phyloP scores from a whole-genome alignment of 2,113 vertebrate species.

The Oplegnathus fasciatus region DNA sequence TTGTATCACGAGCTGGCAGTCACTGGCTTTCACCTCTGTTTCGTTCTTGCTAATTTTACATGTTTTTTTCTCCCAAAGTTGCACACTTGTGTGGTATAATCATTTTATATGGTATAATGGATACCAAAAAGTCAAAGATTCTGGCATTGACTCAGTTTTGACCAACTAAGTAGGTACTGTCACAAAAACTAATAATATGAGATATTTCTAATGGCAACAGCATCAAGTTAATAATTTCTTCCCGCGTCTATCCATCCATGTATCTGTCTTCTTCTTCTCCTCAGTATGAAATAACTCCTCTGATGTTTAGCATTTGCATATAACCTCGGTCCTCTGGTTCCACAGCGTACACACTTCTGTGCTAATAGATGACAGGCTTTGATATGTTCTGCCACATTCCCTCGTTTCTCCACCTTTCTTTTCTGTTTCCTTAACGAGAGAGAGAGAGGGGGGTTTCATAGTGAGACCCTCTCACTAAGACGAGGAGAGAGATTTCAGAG shows the following conservation, averaged over 20 bases:
- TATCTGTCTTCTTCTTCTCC: neutral
- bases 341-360: neutral
- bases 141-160: neutral
- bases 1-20: neutral
- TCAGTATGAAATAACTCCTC: constrained; percentile 25
- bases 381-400: constrained; percentile 39
- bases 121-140: neutral
- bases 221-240: neutral
- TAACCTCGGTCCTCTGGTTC: constrained; percentile 25
- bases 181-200: neutral
- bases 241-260: neutral
- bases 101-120: neutral
- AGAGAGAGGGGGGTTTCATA: constrained; percentile 19
- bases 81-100: neutral
- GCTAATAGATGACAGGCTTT: constrained; percentile 42
- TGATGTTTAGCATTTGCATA: constrained; percentile 46
- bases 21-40: neutral
- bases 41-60: no score
- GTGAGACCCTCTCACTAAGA: constrained; percentile 32
- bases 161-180: no score
- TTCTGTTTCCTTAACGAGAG: constrained; percentile 2
- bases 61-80: neutral
- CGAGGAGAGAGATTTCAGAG: constrained; percentile 20
- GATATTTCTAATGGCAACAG: neutral
- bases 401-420: neutral